Base-by-base conservation (phyloP, 2,797 vertebrate genomes). In the Manis javanica region DNA sequence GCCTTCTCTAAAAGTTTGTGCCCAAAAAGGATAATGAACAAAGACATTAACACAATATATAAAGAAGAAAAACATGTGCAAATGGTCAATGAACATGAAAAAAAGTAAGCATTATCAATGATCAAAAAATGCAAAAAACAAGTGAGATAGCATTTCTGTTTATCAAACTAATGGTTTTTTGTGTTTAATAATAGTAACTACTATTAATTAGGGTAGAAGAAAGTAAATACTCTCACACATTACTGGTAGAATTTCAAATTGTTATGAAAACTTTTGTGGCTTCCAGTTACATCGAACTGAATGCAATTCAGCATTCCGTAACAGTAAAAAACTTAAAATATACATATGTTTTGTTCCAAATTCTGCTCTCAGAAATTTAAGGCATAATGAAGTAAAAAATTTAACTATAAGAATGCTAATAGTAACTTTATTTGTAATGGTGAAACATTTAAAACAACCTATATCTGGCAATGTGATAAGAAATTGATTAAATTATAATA, bases 321-420 rank as follows among this genome's bases (percentile, higher is more conserved):
- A 66, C 39, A 74, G 57, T 29, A 87, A 64, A 64, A 89, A 31
- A 46, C 18, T 64, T 94, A 82, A 66, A 74, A 89, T 83, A 64
- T 55, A 11, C 21, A 24, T 71, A 29, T 46, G 7, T 26, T 71
- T 81, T 79, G 10, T 71, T 21, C 19, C 5, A 13, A 63, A 63
- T 87, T 87, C 53, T 63, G 15, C 34, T 87, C 57, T 34, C 64
- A 81, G 79, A 87, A 87, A 71, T 93, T 39, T 81, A 77, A 85
- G 63, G 90, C 21, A 57, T 37, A 72, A 81, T 71, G 79, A 71
- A 49, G 19, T 66, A 49, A 79, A 78, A 82, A 39, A 59, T 49
- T 57, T 81, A 46, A 46, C 31, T 63, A 16, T 75, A 49, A 51
- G 24, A 55, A 49, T 81, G 59, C 51, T 55, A 16, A 39, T 39